These are phyloP conservation scores for Zootoca vivipara DNA, from an alignment of 2,113 vertebrate genomes.

Conservation along the genomic window DNA sequence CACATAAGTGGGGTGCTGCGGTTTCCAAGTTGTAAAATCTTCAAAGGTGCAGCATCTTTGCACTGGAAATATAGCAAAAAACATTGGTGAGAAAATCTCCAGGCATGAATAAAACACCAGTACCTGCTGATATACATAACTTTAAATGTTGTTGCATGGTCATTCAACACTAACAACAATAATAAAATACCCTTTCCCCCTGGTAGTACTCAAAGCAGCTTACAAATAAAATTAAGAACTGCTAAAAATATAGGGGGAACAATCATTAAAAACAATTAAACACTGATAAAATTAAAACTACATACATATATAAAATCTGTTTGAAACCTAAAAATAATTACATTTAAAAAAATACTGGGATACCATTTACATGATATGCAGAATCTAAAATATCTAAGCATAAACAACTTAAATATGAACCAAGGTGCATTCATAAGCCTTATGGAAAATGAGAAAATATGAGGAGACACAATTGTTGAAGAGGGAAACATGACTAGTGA, in stretches of 20 bases:
- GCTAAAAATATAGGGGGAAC: no score
- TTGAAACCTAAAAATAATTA: no score
- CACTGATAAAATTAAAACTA: no score
- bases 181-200: no score
- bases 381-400: not conserved
- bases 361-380: not conserved
- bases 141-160: not conserved
- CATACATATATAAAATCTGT: no score
- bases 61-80: conserved; percentile 64
- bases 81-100: not conserved
- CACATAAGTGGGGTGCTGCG: conserved; percentile 87
- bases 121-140: not conserved
- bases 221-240: no score
- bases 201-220: no score
- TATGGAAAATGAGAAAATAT: not conserved
- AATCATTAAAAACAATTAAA: no score
- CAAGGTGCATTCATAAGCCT: not conserved
- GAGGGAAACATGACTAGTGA: not conserved
- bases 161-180: not conserved
- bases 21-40: conserved; percentile 81
- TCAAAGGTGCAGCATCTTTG: conserved; percentile 79
- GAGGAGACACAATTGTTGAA: not conserved
- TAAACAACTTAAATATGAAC: not conserved
- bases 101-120: not conserved
- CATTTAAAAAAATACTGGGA: not conserved